Conservation (phyloP, 2,888 invertebrate genomes). For the Peribatodes rhomboidaria region DNA sequence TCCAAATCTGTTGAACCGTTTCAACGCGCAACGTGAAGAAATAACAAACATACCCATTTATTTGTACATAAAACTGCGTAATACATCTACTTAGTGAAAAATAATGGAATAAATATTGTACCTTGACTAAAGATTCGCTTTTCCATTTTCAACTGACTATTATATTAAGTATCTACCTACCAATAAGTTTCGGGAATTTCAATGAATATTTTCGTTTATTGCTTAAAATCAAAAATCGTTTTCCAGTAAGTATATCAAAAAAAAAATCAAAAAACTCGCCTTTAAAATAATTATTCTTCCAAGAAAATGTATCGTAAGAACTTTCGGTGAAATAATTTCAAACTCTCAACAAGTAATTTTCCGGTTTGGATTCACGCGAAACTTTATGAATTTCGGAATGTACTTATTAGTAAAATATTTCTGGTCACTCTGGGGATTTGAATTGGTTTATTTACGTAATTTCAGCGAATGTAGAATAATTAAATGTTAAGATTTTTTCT, state of each 20-base stretch:
- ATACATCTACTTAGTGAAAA: no score
- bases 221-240: neutral
- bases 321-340: constrained; percentile 37
- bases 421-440: constrained; percentile 13
- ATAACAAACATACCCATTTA: no score
- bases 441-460: neutral
- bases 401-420: constrained; percentile 14
- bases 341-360: constrained; percentile 46
- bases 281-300: constrained; percentile 17
- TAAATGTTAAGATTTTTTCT: neutral
- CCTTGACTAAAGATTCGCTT: no score
- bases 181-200: no score
- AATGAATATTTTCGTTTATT: no score
- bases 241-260: no score
- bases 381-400: constrained; percentile 29
- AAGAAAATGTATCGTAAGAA: constrained; percentile 19
- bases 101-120: no score
- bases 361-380: constrained; percentile 32
- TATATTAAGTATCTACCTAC: no score
- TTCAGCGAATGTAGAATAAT: neutral
- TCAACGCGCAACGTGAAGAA: no score
- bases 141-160: no score
- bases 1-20: no score
- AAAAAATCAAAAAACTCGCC: neutral
- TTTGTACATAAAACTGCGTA: no score